Evolutionary conservation across 2,888 invertebrate genomes (phyloP), one percentile per base, ranked within the genome.

Genomic region (Brachypalpus laphriformis): DNA sequence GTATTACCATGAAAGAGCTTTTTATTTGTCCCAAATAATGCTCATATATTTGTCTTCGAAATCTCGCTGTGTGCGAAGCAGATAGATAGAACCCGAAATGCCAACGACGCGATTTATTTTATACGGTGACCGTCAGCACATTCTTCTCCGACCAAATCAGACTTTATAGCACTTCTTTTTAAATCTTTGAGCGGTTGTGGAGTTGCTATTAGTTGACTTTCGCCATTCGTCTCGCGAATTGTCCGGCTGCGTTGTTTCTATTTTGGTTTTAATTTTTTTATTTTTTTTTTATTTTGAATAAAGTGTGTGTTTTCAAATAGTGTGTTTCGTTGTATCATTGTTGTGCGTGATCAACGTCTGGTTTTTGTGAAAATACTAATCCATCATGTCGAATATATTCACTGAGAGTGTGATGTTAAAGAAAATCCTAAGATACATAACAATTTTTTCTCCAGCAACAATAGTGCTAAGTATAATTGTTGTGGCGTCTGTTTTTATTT

Each of bases 151-250:
- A 56, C 45, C 45, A 54, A 78, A 45, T 63, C 47, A 56, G 40
- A 71, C 56, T 63, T 71, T 57, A 56, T 89, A 90, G 88, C 89
- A 91, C 90, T 91, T 91, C 91, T n/a, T 91, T 91, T 91, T 90
- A 91, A 91, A 91, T 89, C 90, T 91, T 90, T 89, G 88, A 90
- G 90, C 91, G 89, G 89, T 89, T 89, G 88, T 87, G 82, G 88
- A 89, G 83, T 87, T 88, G 89, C 88, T 88, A 89, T 91, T 91
- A 91, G 91, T 91, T 90, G 90, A 88, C 88, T 88, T 87, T 88
- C 88, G 88, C 87, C 88, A 88, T 88, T 89, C 88, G 88, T 47
- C 88, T 88, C 89, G 90, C 89, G 88, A 87, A 87, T 81, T 87
- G 85, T 87, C 56, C 9, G 65, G 61, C 47, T 28, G 56, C 76